Base-by-base conservation (phyloP, 2,888 invertebrate genomes). In the Drosophila maculinotata region DNA sequence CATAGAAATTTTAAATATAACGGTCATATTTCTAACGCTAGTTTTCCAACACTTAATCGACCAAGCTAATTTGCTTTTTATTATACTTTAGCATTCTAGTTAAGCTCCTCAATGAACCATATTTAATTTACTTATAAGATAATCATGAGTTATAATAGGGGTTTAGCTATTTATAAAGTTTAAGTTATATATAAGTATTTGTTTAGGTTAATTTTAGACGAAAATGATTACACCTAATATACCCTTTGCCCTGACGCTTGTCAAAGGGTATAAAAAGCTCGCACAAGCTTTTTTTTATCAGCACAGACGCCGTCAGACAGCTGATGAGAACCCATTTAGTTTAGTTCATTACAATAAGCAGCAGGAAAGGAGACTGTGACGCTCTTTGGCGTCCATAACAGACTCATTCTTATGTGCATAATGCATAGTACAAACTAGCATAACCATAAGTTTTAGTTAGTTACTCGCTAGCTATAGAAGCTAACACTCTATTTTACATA, bases 271-370 rank as follows among this genome's bases (percentile, higher is more conserved):
- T n/a, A 10, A 15, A 64, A 49, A 49, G 64, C 63, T 64, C 14
- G n/a, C 8, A 17, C 28, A 44, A n/a, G 15, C 23, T 56, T 48
- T 57, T 42, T 33, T 3, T 20, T 20, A 4, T 20, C 2, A 4
- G 20, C 20, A 20, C 20, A 20, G 20, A 20, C 2, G 26, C 23
- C 28, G n/a, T 15, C 41, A 8, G 28, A 36, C 71, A 71, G 63
- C 72, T 71, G 68, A 38, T 31, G n/a, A 9, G 9, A 53, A 68
- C 35, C 39, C 60, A 60, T 60, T 38, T 3, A 10, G 28, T 47
- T 73, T 38, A 71, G 62, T 71, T 63, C 14, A 38, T 57, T 49
- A 49, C 20, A 53, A 51, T 20, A 47, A 26, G 62, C 73, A 45
- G 47, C n/a, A 35, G 38, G 28, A 42, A 20, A 45, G 20, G 33